Base-by-base conservation (phyloP, 1,140 invertebrate genomes). In the Rhyzopertha dominica region DNA sequence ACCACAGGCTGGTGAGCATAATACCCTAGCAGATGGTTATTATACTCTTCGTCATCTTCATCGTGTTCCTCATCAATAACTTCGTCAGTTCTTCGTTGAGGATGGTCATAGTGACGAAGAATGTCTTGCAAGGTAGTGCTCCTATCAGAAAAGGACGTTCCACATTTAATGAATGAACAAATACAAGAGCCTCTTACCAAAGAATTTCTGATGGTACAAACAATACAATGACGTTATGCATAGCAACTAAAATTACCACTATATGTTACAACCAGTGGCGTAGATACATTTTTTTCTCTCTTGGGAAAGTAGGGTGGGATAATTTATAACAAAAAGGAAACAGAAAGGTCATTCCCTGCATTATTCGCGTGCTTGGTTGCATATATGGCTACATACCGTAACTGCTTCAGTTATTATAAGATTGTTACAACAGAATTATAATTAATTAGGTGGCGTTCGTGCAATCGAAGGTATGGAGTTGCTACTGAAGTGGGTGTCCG, bases 81-180 rank as follows among this genome's bases (percentile, higher is more conserved):
- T 32, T 28, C 44, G 9, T n/a, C n/a, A n/a, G n/a, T n/a, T n/a
- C n/a, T n/a, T n/a, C 7, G 30, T n/a, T n/a, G n/a, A n/a, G n/a
- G n/a, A n/a, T 63, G 43, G 18, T 60, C 58, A 26, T 65, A 75
- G 47, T 80, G 77, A 42, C 69, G 67, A 56, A 80, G 78, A 20
- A 81, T 68, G 47, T 81, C 78, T 50, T 80, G 74, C 14, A 81
- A 51, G 8, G 75, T 78, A 1, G 79, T 71, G 7, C 75, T 78
- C 43, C 78, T 80, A 49, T 9, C 37, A 38, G 16, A 14, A 42
- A 10, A 5, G 19, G 37, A 14, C 20, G 28, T 25, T 14, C 7
- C 5, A 32, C 9, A 32, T 7, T 8, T 32, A 7, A 8, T 7
- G 9, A 32, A 7, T n/a, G 9, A 32, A n/a, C 16, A n/a, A 8